A percentile compares a stretch with the other conserved stretches of the same genome.
Conservation (phyloP, 2,113 vertebrate species). For the Megaceryle maxima region DNA sequence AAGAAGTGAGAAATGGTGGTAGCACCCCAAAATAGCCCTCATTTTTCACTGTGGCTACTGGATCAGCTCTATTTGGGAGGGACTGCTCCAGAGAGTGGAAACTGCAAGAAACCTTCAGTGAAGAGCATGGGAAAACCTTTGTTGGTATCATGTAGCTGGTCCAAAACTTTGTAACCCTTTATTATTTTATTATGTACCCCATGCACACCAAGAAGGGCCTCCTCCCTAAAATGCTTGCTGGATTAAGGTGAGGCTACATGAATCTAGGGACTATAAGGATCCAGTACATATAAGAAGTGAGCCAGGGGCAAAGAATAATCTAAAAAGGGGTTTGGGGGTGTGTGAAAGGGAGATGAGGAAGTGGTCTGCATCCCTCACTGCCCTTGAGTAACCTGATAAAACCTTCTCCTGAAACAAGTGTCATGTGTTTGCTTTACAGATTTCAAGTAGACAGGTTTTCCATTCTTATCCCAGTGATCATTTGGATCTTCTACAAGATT, state of each 20-base stretch:
- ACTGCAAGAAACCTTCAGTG: not conserved
- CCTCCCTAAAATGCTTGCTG: not conserved
- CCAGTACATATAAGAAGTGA: not conserved
- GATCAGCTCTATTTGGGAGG: not conserved
- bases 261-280: not conserved
- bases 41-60: not conserved
- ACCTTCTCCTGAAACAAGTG: not conserved
- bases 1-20: not conserved
- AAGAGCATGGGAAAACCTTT: not conserved
- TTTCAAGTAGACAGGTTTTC: not conserved
- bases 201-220: not conserved
- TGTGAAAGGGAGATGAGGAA: not conserved
- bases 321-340: not conserved
- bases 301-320: not conserved
- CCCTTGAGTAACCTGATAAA: not conserved
- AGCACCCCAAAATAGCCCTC: not conserved
- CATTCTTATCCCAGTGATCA: not conserved
- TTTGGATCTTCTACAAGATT: not conserved
- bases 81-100: not conserved
- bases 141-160: not conserved
- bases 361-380: not conserved
- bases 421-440: not conserved
- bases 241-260: not conserved
- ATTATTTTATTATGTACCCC: not conserved
- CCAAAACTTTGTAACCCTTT: not conserved